phyloP scores from a whole-genome alignment of 2,888 invertebrate genomes.

The Rotaria socialis region DNA sequence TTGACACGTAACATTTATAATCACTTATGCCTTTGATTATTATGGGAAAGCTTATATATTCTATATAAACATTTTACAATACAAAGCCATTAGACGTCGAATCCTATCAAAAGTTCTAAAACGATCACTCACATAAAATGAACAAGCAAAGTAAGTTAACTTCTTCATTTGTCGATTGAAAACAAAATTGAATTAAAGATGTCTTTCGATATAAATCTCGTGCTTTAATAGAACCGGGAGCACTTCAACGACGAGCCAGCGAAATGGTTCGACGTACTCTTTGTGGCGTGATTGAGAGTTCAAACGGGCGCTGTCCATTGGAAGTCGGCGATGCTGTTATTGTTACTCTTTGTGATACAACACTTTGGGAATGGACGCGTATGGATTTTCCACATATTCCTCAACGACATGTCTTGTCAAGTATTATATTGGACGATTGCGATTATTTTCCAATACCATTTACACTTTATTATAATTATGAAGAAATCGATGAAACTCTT shows the following conservation, averaged over 20 bases:
- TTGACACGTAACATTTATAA: background rate
- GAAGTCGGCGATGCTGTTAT: background rate
- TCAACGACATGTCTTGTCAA: background rate
- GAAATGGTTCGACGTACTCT: slow-evolving; percentile 25
- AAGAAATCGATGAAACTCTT: slow-evolving; percentile 21
- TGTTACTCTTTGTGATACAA: slow-evolving; percentile 4
- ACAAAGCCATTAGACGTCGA: background rate
- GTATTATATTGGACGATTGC: background rate
- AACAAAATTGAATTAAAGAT: background rate
- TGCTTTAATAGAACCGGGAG: background rate
- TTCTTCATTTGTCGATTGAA: background rate
- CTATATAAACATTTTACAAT: background rate
- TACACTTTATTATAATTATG: slow-evolving; percentile 1
- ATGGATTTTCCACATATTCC: slow-evolving; percentile 25
- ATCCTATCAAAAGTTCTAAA: background rate
- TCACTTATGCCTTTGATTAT: background rate
- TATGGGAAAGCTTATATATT: background rate
- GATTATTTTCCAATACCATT: background rate
- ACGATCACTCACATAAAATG: background rate
- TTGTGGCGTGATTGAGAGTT: background rate
- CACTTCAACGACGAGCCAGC: background rate
- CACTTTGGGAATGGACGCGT: background rate
- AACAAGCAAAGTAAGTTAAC: background rate
- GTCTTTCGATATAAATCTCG: background rate
- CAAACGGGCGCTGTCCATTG: too few species aligned